Conservation (phyloP, 2,113 vertebrate species). For the Vombatus ursinus region DNA sequence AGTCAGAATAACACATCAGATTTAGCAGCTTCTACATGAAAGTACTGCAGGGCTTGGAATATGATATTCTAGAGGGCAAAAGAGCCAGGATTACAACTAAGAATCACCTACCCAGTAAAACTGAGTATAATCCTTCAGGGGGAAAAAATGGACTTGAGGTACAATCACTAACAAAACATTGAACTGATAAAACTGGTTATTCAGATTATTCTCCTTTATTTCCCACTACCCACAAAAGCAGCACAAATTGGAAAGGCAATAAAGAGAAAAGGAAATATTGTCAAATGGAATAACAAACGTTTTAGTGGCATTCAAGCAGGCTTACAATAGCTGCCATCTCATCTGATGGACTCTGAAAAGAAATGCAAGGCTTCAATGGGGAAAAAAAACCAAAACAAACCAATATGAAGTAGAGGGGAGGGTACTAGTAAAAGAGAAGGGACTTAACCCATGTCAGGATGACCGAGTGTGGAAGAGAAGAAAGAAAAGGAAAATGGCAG, state of each 20-base stretch:
- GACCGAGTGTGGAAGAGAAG: neutral
- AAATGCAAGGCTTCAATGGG: neutral
- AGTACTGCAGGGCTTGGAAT: too few relatives aligned
- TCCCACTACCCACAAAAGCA: neutral
- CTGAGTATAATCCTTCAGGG: too few relatives aligned
- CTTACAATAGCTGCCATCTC: neutral
- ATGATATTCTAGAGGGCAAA: too few relatives aligned
- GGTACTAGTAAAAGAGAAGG: too few relatives aligned
- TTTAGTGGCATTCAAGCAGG: neutral
- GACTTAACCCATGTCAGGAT: neutral
- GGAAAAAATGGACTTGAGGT: neutral
- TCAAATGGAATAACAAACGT: neutral
- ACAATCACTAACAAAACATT: neutral
- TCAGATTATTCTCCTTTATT: neutral
- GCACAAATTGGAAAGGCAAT: neutral
- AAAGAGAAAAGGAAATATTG: constrained; percentile 16
- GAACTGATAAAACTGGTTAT: neutral
- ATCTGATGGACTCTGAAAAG: neutral
- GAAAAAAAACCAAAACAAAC: neutral
- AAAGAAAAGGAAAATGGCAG: neutral
- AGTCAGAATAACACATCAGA: too few relatives aligned
- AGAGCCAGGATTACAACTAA: too few relatives aligned
- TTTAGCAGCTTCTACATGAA: too few relatives aligned
- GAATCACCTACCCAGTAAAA: too few relatives aligned
- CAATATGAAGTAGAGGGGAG: neutral